Base-by-base conservation (phyloP, 1,140 invertebrate genomes). In the Luehdorfia chinensis region DNA sequence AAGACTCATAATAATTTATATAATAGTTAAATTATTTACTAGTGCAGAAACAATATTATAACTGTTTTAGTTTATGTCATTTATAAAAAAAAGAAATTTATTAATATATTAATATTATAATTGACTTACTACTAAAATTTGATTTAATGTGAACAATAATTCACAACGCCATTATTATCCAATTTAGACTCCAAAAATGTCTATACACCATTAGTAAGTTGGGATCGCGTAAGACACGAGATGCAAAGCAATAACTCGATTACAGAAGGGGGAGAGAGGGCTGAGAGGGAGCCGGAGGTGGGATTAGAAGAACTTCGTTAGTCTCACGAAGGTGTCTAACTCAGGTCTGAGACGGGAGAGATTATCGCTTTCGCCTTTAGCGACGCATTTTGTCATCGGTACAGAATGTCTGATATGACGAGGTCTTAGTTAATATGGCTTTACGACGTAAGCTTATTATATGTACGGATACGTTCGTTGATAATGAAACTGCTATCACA, bases 231-330 rank as follows among this genome's bases (percentile, higher is more conserved):
- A 71, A 72, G 74, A 72, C 68, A 72, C 58, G 70, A 73, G 69
- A 77, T 77, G 66, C 70, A 64, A 59, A 69, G 69, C 70, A 69
- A 77, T 83, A 83, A 83, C 74, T 75, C 64, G 62, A 79, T 83
- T 83, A 83, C 62, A 47, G 51, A 59, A 58, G 65, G 61, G 53
- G 37, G 14, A 49, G 50, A 47, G 49, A 54, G 60, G 39, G n/a
- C n/a, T n/a, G n/a, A 51, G 53, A 50, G 50, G 59, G 56, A 45
- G 60, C 41, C 51, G 58, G 46, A 59, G 63, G 59, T 57, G 59
- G 66, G 78, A 77, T 78, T 83, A 78, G 70, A 76, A 78, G 78
- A 79, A 83, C 78, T 83, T 83, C 74, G 78, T 79, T 79, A 83
- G 72, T 67, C 75, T 78, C 68, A 59, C 72, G 69, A 66, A 83